Evolutionary conservation across 2,888 invertebrate genomes (phyloP).

Genomic region (Pachydiplax longipennis): DNA sequence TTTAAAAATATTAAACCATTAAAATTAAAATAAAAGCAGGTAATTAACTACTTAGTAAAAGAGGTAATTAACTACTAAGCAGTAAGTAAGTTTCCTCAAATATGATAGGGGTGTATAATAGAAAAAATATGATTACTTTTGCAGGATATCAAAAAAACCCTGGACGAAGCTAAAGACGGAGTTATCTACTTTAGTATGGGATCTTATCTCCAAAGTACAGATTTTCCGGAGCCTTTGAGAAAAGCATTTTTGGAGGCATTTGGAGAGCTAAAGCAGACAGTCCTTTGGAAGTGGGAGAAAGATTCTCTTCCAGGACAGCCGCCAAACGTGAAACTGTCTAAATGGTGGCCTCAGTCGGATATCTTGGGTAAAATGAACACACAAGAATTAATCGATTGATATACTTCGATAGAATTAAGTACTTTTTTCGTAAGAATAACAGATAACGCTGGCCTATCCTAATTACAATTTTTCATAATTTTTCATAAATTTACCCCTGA

Average conservation of each 20-base stretch:
- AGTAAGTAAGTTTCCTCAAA: too few species aligned
- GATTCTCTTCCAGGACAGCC: constrained; percentile 54
- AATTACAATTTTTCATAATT: too few species aligned
- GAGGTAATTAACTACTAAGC: too few species aligned
- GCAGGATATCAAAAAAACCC: constrained; percentile 48
- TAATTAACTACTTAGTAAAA: too few species aligned
- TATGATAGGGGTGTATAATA: not conserved
- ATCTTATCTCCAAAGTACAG: constrained; percentile 46
- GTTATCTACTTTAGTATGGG: constrained; percentile 50
- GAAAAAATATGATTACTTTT: not conserved
- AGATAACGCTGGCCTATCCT: too few species aligned
- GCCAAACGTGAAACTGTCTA: constrained; percentile 55
- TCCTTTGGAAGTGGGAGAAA: constrained; percentile 61
- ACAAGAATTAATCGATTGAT: too few species aligned
- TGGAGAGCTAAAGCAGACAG: constrained; percentile 55
- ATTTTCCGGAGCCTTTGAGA: constrained; percentile 47
- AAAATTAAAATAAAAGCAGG: too few species aligned
- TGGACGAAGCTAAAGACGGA: constrained; percentile 48
- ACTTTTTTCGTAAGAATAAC: too few species aligned
- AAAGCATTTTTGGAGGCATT: constrained; percentile 48
- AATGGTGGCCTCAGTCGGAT: constrained; percentile 63
- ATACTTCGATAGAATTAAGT: too few species aligned
- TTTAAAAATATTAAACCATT: too few species aligned
- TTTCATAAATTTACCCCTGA: too few species aligned
- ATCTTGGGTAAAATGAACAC: constrained; percentile 52